Base-by-base conservation (phyloP, 2,113 vertebrate genomes). In the Hippocampus barbouri region DNA sequence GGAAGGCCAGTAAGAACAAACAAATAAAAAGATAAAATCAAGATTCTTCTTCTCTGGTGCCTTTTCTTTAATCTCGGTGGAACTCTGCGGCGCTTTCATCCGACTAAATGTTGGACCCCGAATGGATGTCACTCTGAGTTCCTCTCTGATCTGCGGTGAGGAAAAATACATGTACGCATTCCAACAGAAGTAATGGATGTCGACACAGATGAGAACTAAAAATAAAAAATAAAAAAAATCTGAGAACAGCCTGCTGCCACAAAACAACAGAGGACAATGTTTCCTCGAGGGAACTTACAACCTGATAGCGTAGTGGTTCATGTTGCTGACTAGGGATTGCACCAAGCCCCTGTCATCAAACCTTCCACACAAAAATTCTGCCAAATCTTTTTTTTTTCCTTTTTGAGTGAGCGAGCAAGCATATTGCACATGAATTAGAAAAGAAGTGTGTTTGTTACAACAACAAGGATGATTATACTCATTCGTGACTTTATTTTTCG, bases 1-100 rank as follows among this genome's bases (percentile, higher is more conserved):
- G 85, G 80, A 89, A 90, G 82, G 88, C 89, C 80, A 80, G 88
- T 90, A 91, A 91, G 89, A 88, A 91, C 83, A 91, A 93, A 90
- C 56, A 76, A 81, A 83, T 60, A 70, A 79, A 90, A 74, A 82
- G 85, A 80, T 84, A 80, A 78, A 27, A 30, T 73, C 69, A 61
- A 68, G 74, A 84, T 75, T 76, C 73, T 73, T 43, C 23, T 73
- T 73, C 72, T 81, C 76, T 11, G 27, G 9, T 68, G 43, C 20
- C 14, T 30, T 51, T 85, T 81, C 81, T 84, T 86, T 83, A 83
- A 85, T 87, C 76, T 87, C 72, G 65, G 18, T 57, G 30, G 75
- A 71, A 75, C 87, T 85, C 80, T 79, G 69, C 69, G 9, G 34
- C 78, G 86, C 85, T 89, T 85, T 88, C 85, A 85, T 86, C 86